Percentiles rank a stretch among this genome's conserved stretches.
Evolutionary conservation across 2,113 vertebrate species (phyloP).

Genomic region (Melospiza georgiana): DNA sequence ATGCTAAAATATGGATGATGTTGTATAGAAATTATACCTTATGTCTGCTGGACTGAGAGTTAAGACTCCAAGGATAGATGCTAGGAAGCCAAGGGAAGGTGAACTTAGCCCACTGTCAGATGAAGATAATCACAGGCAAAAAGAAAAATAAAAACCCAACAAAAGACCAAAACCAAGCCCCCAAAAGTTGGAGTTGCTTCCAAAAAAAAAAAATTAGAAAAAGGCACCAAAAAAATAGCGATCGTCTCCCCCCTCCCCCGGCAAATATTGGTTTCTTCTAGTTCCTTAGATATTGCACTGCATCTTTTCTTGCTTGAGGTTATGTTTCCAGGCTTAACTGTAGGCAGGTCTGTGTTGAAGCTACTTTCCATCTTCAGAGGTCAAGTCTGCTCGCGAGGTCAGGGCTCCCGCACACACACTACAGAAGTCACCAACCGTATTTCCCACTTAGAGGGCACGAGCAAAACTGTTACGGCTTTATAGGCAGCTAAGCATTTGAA

Average conservation of each 20-base stretch:
- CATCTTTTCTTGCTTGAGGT: constrained; percentile 74
- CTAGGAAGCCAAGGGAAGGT: constrained; percentile 58
- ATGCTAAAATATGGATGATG: constrained; percentile 51
- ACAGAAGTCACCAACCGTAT: constrained; percentile 69
- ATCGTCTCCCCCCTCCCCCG: constrained; percentile 50
- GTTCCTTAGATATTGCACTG: constrained; percentile 71
- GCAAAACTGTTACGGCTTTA: constrained; percentile 87
- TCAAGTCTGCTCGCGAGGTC: constrained; percentile 76
- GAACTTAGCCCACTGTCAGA: constrained; percentile 63
- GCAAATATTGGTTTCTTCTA: constrained; percentile 72
- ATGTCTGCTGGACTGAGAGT: constrained; percentile 67
- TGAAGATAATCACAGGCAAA: constrained; percentile 58
- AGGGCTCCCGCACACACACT: constrained; percentile 72
- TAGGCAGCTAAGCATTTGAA: constrained; percentile 92
- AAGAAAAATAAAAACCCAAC: not conserved
- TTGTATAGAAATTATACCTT: constrained; percentile 66
- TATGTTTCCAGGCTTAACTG: constrained; percentile 72
- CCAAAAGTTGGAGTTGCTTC: constrained; percentile 62
- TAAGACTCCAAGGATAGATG: constrained; percentile 62
- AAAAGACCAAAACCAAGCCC: not conserved
- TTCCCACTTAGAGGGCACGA: constrained; percentile 74
- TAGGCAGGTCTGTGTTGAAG: constrained; percentile 70
- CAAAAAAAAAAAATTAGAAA: constrained; percentile 26
- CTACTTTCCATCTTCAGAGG: constrained; percentile 76
- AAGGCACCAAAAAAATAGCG: not conserved